Base-by-base conservation (phyloP, 2,113 vertebrate species). In the Crypturellus undulatus region DNA sequence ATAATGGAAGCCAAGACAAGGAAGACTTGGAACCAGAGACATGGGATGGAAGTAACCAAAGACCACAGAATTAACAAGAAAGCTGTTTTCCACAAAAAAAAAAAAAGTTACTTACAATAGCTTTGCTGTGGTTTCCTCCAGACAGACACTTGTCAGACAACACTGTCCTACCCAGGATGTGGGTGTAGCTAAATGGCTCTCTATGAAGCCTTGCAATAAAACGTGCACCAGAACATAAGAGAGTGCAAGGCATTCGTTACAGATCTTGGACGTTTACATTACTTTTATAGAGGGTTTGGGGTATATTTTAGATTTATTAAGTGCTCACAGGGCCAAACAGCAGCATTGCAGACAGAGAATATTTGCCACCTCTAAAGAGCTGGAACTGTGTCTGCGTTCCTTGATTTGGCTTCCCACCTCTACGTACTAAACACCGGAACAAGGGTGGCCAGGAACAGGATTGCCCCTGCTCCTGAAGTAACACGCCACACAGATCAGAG, bases 111-210 rank as follows among this genome's bases (percentile, higher is more conserved):
- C 72, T 81, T 81, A 70, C 1, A 12, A 88, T 71, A 52, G 34
- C 58, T 95, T 96, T 96, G 47, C 83, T 96, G 91, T 90, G 88
- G 79, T 64, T 97, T 96, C 49, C 47, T 84, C 54, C 90, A 91
- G 91, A 63, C 90, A 80, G 68, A 81, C 71, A 70, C 45, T 94
- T 94, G 91, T 95, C 92, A 96, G 92, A 88, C 67, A 90, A 38
- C 63, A 65, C 32, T 80, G 92, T 94, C 68, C 54, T 86, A 80
- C 47, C 72, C 95, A 95, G 94, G 93, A 94, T 91, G 89, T 94
- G 90, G 86, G 59, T 78, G 80, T 93, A 86, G 62, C 69, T 87
- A 71, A 95, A 86, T 7, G 30, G 58, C 40, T 92, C 92, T 86
- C 84, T 89, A 3, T 72, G 79, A 91, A 91, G 64, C 15, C 73